phyloP scores from a whole-genome alignment of 2,797 vertebrate genomes.

The Sphaeramia orbicularis region DNA sequence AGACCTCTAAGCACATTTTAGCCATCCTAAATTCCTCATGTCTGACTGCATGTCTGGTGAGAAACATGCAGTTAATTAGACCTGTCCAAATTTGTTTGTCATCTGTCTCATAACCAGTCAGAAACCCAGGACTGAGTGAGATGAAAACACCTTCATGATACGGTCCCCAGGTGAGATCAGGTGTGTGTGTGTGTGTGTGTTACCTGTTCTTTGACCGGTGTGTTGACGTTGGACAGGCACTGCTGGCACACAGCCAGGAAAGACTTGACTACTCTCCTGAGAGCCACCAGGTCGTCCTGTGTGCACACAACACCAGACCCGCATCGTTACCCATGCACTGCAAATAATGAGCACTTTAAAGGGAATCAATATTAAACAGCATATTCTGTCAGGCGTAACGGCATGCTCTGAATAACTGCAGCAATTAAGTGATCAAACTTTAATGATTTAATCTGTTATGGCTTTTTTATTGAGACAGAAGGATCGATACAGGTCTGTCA shows the following conservation, averaged over 20 bases:
- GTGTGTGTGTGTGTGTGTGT: not conserved
- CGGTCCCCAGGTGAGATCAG: not conserved
- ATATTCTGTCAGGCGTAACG: slow-evolving; percentile 10
- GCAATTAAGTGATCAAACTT: slow-evolving; percentile 24
- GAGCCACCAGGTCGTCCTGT: slow-evolving; percentile 95
- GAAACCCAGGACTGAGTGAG: no score
- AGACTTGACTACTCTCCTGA: slow-evolving; percentile 98
- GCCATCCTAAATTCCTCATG: no score
- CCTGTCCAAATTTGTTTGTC: no score
- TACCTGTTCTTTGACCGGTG: slow-evolving; percentile 98
- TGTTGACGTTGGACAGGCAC: slow-evolving; percentile 98
- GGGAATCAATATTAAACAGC: slow-evolving; percentile 29
- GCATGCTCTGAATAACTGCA: slow-evolving; percentile 3
- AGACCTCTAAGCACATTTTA: no score
- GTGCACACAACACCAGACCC: slow-evolving; percentile 3
- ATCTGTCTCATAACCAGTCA: no score
- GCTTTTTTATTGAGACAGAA: not conserved
- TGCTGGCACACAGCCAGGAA: slow-evolving; percentile 98
- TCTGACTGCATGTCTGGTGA: no score
- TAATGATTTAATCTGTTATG: slow-evolving; percentile 29
- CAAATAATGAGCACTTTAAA: slow-evolving; percentile 13
- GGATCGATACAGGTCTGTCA: slow-evolving; percentile 22
- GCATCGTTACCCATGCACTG: slow-evolving; percentile 15
- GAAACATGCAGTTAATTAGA: no score
- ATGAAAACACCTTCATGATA: no score